Percentiles rank a stretch among this genome's conserved stretches.
Conservation (phyloP, 2,888 invertebrate genomes). For the Diploptera punctata region DNA sequence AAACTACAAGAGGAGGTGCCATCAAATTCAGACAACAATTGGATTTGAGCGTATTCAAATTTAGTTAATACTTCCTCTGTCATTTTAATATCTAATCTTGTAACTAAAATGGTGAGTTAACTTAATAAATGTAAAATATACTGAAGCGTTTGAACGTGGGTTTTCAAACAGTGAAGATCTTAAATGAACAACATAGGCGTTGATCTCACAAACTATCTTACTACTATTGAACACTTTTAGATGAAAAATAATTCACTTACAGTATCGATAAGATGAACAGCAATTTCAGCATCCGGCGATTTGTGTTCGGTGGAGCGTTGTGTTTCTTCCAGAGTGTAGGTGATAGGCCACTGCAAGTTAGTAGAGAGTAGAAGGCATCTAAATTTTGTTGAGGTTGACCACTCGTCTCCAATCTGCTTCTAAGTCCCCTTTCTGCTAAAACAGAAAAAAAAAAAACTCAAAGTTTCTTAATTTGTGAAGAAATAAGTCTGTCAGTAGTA, state of each 20-base stretch:
- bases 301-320: background rate
- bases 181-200: background rate
- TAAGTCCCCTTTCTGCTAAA: background rate
- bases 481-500: background rate
- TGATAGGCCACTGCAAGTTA: background rate
- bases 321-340: too few relatives aligned
- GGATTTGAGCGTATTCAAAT: background rate
- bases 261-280: background rate
- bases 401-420: too few relatives aligned
- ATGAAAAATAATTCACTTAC: background rate
- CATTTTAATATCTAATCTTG: background rate
- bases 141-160: background rate
- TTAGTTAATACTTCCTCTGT: background rate
- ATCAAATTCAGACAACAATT: background rate
- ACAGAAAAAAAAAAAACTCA: background rate
- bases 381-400: background rate
- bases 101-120: background rate
- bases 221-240: background rate
- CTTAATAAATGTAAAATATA: background rate
- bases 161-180: background rate
- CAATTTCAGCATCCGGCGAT: too few relatives aligned
- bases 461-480: background rate
- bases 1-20: background rate
- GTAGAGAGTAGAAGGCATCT: background rate
- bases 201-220: background rate